Base-by-base conservation (phyloP, 2,888 invertebrate genomes). In the Tipula confusa region DNA sequence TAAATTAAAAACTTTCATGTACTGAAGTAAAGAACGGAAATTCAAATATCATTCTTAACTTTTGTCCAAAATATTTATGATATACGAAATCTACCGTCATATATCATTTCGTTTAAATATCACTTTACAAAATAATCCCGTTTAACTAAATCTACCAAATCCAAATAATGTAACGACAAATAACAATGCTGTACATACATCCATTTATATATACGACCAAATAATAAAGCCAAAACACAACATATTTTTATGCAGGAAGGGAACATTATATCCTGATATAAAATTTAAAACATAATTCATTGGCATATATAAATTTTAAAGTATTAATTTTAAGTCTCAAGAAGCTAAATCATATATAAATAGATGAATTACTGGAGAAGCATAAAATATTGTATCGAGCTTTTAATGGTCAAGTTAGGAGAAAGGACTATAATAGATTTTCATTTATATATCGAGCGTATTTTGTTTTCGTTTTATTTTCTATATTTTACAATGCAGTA, bases 321-420 rank as follows among this genome's bases (percentile, higher is more conserved):
- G 64, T 24, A 64, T 64, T 64, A 64, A 64, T 64, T 64, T 64
- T 64, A 64, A 64, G 64, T 64, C 64, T 24, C 64, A 64, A 64
- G 64, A 64, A 64, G 64, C 64, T 64, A 64, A 64, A 24, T 24
- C 64, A 24, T 64, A 64, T 64, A 24, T 64, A 64, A 18, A 64
- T 64, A 24, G 64, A 64, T 64, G 64, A 64, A 64, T 64, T 64
- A 64, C 64, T 64, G 64, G 64, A 24, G 64, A 24, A 64, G 1
- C 24, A 64, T 64, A 64, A 64, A 64, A 64, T 64, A 64, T 64
- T 64, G 64, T 64, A 64, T 64, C 64, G 64, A 64, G 64, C 64
- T 64, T 64, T 64, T 64, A 64, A 24, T 24, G 64, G 64, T 64
- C 64, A 64, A 64, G 64, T 64, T 24, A 64, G 64, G 24, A 64